phyloP scores from a whole-genome alignment of 2,113 vertebrate species.

The Sitta europaea region DNA sequence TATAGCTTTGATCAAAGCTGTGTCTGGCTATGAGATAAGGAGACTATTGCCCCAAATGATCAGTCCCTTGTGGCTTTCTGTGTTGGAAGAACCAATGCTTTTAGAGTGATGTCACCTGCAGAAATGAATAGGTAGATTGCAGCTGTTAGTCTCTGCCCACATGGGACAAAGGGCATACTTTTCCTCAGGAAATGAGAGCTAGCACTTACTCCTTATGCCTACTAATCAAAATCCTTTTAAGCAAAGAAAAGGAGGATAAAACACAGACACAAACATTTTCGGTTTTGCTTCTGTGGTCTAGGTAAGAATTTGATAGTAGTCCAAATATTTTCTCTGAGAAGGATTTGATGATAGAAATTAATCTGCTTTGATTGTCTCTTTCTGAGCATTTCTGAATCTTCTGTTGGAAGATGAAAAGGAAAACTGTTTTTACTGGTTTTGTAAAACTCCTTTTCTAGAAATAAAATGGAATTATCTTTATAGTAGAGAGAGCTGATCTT shows the following conservation, averaged over 20 bases:
- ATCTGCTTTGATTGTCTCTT: not conserved
- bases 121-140: not conserved
- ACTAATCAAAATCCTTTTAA: slow-evolving; percentile 35
- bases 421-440: not conserved
- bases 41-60: not conserved
- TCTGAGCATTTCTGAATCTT: not conserved
- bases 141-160: not conserved
- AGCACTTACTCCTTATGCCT: not conserved
- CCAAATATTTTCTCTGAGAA: not conserved
- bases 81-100: not conserved
- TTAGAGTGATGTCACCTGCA: not conserved
- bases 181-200: slow-evolving; percentile 6
- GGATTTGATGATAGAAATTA: not conserved
- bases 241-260: slow-evolving; percentile 4
- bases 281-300: not conserved
- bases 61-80: not conserved
- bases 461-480: not conserved
- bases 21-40: not conserved
- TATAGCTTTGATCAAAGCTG: not conserved
- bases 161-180: not conserved
- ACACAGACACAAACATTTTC: not conserved
- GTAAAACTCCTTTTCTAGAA: not conserved
- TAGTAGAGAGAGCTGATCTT: not conserved
- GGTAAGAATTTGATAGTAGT: not conserved
- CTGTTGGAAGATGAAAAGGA: not conserved